Base-by-base conservation (phyloP, 2,888 invertebrate genomes). In the Entomobrya multifasciata region DNA sequence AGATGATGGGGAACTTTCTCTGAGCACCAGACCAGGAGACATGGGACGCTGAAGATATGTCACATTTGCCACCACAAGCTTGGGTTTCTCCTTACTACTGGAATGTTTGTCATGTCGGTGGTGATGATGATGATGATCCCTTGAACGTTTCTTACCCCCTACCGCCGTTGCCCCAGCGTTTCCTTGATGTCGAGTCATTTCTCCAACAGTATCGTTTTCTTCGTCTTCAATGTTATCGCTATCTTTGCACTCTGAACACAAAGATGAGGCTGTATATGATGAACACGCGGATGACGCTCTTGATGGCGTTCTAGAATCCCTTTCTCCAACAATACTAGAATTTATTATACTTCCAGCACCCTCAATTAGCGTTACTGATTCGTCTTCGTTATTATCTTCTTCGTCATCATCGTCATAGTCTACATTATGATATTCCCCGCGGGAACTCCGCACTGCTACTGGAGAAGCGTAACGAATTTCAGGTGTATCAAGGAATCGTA, bases 51-150 rank as follows among this genome's bases (percentile, higher is more conserved):
- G 90, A 27, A 91, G 78, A 62, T 88, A 90, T 11, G 88, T 74
- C 10, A 91, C 89, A 72, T 90, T 90, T 11, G 90, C 90, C 17
- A 91, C 90, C 0, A 91, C 91, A 17, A 91, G 76, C 77, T 89
- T 88, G 13, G 79, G 87, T 36, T 89, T 90, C 55, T 89, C 87
- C 65, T 87, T 88, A 13, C 44, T 22, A 22, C 27, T 55, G 8
- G n/a, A 74, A 22, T 80, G 84, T 15, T 81, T 52, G 13, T 62
- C 20, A 41, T 80, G 65, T 20, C 60, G 77, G 3, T 52, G 47
- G 55, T 47, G 80, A 60, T 77, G 72, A 15, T 36, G 76, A 60
- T 77, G 70, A 17, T 78, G 79, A 62, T 80, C 87, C 57, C 83
- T 87, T 11, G 84, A 79, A 47, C 83, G 62, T 27, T 87, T 87